These are phyloP conservation scores for Dipus sagitta DNA, from an alignment of 2,797 vertebrate genomes.

Conservation along the genomic window DNA sequence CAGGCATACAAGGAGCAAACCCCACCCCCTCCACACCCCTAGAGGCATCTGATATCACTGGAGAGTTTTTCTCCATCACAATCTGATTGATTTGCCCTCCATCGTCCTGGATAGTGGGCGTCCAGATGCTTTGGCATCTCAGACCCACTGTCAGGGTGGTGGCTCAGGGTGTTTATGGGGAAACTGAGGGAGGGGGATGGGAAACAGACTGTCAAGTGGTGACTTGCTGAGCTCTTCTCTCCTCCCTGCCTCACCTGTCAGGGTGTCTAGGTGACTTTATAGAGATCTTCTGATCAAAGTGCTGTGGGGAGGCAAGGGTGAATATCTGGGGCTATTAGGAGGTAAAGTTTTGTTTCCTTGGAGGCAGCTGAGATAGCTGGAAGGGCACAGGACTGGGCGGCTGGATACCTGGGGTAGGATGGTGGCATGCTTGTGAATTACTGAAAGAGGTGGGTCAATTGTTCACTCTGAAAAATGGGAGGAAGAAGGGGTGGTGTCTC, in stretches of 20 bases:
- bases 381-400: neutral
- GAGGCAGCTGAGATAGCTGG: neutral
- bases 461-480: conserved; percentile 67
- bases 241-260: neutral
- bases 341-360: neutral
- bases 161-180: neutral
- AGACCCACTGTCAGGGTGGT: neutral
- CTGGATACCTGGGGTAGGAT: neutral
- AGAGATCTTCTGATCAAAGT: neutral
- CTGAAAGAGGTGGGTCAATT: neutral
- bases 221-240: neutral
- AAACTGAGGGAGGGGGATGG: neutral
- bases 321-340: neutral
- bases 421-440: neutral
- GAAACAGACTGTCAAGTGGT: neutral
- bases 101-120: neutral
- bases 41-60: neutral
- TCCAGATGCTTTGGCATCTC: neutral
- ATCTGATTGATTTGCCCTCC: neutral
- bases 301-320: conserved; percentile 45
- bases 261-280: neutral
- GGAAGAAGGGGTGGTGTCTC: neutral
- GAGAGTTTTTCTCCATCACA: conserved; percentile 31
- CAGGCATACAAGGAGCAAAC: neutral
- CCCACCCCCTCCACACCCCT: neutral